These are phyloP conservation scores for Centropus unirufus DNA, from an alignment of 2,113 vertebrate genomes.

Conservation along the genomic window DNA sequence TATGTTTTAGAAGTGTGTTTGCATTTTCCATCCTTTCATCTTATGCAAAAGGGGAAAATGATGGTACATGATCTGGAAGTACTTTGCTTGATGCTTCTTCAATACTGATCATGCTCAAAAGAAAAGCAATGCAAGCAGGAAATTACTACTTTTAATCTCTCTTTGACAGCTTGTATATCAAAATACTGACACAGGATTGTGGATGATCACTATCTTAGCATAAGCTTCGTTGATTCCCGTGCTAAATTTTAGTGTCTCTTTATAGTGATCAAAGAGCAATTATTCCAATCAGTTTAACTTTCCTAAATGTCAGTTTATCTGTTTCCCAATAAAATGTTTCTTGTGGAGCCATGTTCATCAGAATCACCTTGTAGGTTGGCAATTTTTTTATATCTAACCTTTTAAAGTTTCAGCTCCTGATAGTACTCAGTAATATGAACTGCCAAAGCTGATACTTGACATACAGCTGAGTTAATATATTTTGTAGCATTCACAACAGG, in stretches of 20 bases:
- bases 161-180: background rate
- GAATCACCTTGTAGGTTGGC: background rate
- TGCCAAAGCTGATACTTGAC: background rate
- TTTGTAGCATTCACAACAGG: background rate
- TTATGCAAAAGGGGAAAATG: background rate
- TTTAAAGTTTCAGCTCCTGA: background rate
- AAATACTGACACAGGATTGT: background rate
- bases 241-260: background rate
- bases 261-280: background rate
- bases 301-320: background rate
- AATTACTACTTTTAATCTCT: background rate
- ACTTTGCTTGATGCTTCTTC: background rate
- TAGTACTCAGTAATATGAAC: background rate
- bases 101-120: background rate
- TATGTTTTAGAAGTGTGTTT: background rate
- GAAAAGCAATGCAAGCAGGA: background rate
- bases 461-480: background rate
- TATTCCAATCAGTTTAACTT: background rate
- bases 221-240: background rate
- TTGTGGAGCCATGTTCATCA: background rate
- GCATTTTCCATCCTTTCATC: background rate
- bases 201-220: background rate
- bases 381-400: background rate
- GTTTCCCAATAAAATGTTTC: background rate
- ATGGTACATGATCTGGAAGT: background rate